These are phyloP conservation scores for Numenius arquata DNA, from an alignment of 2,113 vertebrate genomes.

Conservation along the genomic window DNA sequence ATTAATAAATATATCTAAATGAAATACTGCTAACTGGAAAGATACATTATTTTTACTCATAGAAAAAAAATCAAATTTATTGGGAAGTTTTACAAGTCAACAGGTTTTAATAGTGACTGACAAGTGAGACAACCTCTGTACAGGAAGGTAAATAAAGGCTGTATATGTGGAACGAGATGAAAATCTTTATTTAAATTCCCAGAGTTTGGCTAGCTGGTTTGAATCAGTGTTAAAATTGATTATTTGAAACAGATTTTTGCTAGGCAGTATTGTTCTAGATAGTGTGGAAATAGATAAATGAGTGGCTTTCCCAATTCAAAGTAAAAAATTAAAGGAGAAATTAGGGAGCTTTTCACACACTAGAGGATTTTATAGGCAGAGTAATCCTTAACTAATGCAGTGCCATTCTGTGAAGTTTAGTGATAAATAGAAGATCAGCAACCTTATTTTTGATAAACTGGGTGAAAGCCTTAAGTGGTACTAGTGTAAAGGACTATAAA, in stretches of 20 bases:
- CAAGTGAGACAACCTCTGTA: not conserved
- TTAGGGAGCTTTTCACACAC: not conserved
- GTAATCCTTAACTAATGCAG: not conserved
- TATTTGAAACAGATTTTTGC: not conserved
- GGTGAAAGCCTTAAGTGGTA: not conserved
- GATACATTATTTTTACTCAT: not conserved
- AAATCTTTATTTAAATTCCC: not conserved
- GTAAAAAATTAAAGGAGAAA: not conserved
- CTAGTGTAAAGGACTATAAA: not conserved
- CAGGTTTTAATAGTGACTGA: not conserved
- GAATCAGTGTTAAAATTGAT: not conserved
- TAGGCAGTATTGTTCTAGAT: not conserved
- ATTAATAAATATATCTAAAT: not conserved
- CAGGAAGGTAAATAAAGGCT: not conserved
- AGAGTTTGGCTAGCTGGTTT: not conserved
- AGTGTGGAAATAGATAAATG: not conserved
- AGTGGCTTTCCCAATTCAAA: not conserved
- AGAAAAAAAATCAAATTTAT: not conserved
- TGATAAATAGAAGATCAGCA: not conserved
- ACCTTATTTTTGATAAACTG: not conserved
- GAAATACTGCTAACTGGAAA: not conserved
- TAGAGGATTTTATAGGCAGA: not conserved
- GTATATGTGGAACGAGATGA: not conserved
- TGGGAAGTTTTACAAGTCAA: not conserved
- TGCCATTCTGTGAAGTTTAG: not conserved